These are phyloP conservation scores for Tryphoninae sp. DNA, from an alignment of 2,888 invertebrate genomes.

Conservation along the genomic window DNA sequence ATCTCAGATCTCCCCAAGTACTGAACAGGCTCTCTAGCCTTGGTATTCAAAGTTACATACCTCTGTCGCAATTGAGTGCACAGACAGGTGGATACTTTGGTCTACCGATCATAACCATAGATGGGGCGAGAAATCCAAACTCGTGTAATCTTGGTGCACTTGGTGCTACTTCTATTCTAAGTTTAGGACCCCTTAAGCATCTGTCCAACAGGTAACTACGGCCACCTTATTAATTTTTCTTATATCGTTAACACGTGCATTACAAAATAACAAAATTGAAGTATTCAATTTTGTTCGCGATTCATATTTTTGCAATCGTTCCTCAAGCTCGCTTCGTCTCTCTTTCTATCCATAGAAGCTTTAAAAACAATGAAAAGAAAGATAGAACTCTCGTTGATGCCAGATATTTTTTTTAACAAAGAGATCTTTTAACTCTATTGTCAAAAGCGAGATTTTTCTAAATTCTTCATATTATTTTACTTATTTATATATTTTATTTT, in stretches of 20 bases:
- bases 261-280: neutral
- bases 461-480: constrained; percentile 33
- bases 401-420: constrained; percentile 14
- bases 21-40: constrained; percentile 85
- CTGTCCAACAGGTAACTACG: constrained; percentile 79
- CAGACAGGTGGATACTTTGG: constrained; percentile 86
- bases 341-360: constrained; percentile 32
- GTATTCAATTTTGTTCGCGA: constrained; percentile 10
- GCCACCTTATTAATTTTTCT: constrained; percentile 58
- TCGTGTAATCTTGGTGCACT: constrained; percentile 85
- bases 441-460: constrained; percentile 14
- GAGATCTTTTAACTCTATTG: constrained; percentile 11
- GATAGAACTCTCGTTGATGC: constrained; percentile 17
- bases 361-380: constrained; percentile 29
- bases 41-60: constrained; percentile 89
- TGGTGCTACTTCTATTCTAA: constrained; percentile 87
- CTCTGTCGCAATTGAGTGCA: constrained; percentile 86
- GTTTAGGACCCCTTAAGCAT: constrained; percentile 87
- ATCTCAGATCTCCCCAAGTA: constrained; percentile 87
- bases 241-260: neutral
- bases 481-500: constrained; percentile 40
- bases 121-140: constrained; percentile 85
- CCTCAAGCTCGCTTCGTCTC: constrained; percentile 23
- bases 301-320: constrained; percentile 21
- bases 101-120: constrained; percentile 87